Evolutionary conservation across 1,140 invertebrate genomes (phyloP).

Genomic region (Drosophila azteca): DNA sequence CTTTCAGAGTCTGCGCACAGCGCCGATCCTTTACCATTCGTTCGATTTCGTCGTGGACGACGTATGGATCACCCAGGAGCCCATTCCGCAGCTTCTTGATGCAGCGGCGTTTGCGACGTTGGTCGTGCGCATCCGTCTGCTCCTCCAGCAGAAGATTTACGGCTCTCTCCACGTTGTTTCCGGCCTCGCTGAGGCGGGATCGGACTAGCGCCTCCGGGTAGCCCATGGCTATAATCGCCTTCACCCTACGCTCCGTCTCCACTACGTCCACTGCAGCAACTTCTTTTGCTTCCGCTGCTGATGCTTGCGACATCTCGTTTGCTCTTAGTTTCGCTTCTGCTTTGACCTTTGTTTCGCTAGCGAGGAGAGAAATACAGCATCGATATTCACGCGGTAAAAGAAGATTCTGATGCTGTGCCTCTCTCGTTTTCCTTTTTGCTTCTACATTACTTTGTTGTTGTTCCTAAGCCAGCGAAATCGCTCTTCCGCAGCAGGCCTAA

Average conservation of each 20-base stretch:
- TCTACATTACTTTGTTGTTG: no score
- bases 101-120: constrained; percentile 21
- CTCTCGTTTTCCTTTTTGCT: no score
- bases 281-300: constrained; percentile 8
- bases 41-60: constrained; percentile 29
- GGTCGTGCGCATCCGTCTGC: constrained; percentile 1
- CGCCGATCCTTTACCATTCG: constrained; percentile 29
- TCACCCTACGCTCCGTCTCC: constrained; percentile 32
- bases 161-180: constrained; percentile 63
- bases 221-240: constrained; percentile 60
- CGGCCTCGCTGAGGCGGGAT: constrained; percentile 38
- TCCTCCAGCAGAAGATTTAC: constrained; percentile 52
- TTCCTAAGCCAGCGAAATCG: no score
- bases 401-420: no score
- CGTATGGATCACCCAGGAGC: constrained; percentile 49
- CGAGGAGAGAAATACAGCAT: neutral
- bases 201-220: constrained; percentile 57
- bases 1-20: neutral
- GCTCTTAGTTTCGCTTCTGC: neutral
- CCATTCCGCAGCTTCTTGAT: constrained; percentile 23
- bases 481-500: no score
- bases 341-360: neutral
- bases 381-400: no score
- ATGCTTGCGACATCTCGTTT: neutral
- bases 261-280: neutral